Conservation (phyloP, 2,888 invertebrate genomes). For the Dermolepida albohirtum region DNA sequence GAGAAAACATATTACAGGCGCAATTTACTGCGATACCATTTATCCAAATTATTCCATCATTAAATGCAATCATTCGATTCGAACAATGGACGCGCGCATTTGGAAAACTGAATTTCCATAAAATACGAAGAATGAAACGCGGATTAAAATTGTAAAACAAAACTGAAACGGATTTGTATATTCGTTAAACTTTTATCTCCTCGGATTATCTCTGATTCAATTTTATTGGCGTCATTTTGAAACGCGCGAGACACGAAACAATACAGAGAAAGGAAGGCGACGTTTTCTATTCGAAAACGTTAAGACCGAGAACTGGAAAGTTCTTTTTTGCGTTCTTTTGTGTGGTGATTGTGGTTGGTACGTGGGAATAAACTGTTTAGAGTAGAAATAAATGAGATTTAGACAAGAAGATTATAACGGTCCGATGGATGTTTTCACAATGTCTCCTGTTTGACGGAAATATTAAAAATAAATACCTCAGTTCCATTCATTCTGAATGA, state of each 20-base stretch:
- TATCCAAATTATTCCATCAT: slow-evolving; percentile 24
- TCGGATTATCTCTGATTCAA: slow-evolving; percentile 34
- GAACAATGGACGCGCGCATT: slow-evolving; percentile 3
- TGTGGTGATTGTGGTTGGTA: slow-evolving; percentile 5
- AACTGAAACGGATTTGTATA: slow-evolving; percentile 37
- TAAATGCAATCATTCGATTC: slow-evolving; percentile 17
- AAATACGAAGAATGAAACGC: slow-evolving; percentile 24
- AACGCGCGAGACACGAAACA: slow-evolving; percentile 20
- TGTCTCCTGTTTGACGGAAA: slow-evolving; percentile 17
- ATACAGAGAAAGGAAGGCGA: slow-evolving; percentile 17
- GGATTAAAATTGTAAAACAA: slow-evolving; percentile 33
- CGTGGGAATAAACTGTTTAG: slow-evolving; percentile 29
- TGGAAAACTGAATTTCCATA: slow-evolving; percentile 29
- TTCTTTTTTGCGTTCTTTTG: slow-evolving; percentile 13
- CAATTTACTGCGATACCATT: not conserved
- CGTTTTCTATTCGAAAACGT: slow-evolving; percentile 10
- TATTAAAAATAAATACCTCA: slow-evolving; percentile 12
- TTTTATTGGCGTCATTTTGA: slow-evolving; percentile 33
- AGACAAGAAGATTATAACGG: slow-evolving; percentile 33
- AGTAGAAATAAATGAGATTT: slow-evolving; percentile 31
- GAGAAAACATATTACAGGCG: too few relatives aligned
- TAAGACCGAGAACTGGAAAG: slow-evolving; percentile 17
- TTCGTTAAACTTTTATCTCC: slow-evolving; percentile 36
- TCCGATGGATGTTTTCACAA: slow-evolving; percentile 9
- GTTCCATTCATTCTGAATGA: too few relatives aligned